These are phyloP conservation scores for Anniella stebbinsi DNA, from an alignment of 2,797 vertebrate species.

Conservation along the genomic window DNA sequence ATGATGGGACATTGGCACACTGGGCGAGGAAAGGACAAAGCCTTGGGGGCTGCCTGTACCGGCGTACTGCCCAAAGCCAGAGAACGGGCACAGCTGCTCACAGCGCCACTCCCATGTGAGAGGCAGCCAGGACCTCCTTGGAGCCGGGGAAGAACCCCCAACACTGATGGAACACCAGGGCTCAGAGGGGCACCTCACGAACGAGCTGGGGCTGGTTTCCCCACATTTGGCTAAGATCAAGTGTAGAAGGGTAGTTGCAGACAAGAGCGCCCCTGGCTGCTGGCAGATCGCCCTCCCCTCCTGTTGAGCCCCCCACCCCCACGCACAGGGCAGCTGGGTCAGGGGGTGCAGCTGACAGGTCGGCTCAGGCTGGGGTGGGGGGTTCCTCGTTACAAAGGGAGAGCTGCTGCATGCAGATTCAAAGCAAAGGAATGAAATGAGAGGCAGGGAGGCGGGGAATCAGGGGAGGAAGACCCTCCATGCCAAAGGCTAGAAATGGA, in stretches of 20 bases:
- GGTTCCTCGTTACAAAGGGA: accelerated
- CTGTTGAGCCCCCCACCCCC: too few species aligned
- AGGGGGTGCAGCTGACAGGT: not conserved
- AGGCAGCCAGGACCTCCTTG: not conserved
- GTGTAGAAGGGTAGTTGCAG: too few species aligned
- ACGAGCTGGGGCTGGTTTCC: too few species aligned
- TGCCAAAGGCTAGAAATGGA: not conserved
- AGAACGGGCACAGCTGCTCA: not conserved
- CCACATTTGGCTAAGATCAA: too few species aligned
- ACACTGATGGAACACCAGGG: accelerated
- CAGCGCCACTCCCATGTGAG: not conserved
- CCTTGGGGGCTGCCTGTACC: accelerated
- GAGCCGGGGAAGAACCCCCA: not conserved
- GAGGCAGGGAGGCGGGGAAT: too few species aligned
- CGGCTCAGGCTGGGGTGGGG: not conserved
- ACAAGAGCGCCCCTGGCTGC: too few species aligned
- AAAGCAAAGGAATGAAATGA: not conserved
- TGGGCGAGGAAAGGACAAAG: not conserved
- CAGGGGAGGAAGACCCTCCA: not conserved
- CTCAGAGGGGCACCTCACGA: too few species aligned
- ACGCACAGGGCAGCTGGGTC: not conserved
- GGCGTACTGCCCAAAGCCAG: not conserved
- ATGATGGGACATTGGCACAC: not conserved
- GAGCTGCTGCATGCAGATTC: too few species aligned
- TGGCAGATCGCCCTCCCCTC: too few species aligned